Percentiles rank a stretch among this genome's conserved stretches.
phyloP scores from a whole-genome alignment of 2,113 vertebrate genomes.

The Natator depressus region DNA sequence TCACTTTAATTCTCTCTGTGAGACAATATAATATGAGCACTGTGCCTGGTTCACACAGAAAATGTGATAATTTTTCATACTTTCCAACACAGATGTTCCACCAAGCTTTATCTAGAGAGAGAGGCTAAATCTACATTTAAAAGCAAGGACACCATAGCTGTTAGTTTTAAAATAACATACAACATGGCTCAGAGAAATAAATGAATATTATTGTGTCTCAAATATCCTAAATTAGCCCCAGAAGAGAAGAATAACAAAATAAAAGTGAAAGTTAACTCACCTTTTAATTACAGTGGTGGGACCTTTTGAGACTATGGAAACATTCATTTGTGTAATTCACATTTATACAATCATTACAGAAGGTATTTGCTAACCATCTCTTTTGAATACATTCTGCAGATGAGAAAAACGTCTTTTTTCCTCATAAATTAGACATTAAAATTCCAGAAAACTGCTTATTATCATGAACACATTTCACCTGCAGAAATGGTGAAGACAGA shows the following conservation, averaged over 20 bases:
- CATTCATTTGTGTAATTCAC: constrained; percentile 73
- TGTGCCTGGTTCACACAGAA: constrained; percentile 66
- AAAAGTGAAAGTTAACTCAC: constrained; percentile 75
- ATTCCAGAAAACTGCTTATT: constrained; percentile 51
- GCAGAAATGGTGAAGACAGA: constrained; percentile 10
- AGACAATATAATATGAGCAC: constrained; percentile 68
- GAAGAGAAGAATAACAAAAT: constrained; percentile 78
- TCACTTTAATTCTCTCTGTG: constrained; percentile 75
- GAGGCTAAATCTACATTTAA: constrained; percentile 85
- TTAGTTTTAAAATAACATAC: constrained; percentile 82
- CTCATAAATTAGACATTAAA: constrained; percentile 49
- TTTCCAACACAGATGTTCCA: constrained; percentile 71
- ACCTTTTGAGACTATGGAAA: constrained; percentile 74
- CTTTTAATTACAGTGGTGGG: constrained; percentile 76
- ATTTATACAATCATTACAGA: constrained; percentile 56
- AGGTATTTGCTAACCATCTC: constrained; percentile 55
- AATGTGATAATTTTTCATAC: constrained; percentile 69
- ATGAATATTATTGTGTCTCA: constrained; percentile 77
- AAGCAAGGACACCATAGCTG: constrained; percentile 84
- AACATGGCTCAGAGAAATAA: constrained; percentile 81
- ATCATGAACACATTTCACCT: constrained; percentile 42
- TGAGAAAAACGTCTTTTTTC: constrained; percentile 42
- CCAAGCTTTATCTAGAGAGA: constrained; percentile 78
- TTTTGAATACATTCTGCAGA: constrained; percentile 63
- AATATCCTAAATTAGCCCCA: constrained; percentile 79